Percentiles rank a stretch among this genome's conserved stretches.
phyloP scores from a whole-genome alignment of 2,113 vertebrate species.

The Syngnathus floridae region DNA sequence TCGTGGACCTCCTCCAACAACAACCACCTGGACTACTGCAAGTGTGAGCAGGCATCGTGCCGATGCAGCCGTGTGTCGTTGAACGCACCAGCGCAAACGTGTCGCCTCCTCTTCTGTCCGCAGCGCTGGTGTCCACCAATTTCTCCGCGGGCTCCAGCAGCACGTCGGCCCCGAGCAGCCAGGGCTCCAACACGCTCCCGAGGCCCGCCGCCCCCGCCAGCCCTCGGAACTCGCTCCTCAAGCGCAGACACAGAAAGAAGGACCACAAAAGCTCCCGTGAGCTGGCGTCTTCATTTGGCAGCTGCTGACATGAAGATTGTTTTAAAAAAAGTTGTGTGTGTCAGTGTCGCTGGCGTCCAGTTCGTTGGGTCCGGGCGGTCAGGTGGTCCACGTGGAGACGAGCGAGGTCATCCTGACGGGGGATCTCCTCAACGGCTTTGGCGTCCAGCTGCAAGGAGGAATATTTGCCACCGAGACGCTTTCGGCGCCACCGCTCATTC shows the following conservation, averaged over 20 bases:
- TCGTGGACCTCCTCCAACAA: slow-evolving; percentile 62
- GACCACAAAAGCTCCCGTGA: slow-evolving; percentile 91
- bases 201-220: slow-evolving; percentile 84
- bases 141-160: slow-evolving; percentile 86
- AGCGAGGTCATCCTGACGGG: slow-evolving; percentile 87
- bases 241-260: slow-evolving; percentile 85
- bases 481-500: slow-evolving; percentile 87
- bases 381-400: slow-evolving; percentile 90
- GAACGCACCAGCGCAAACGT: too few relatives aligned
- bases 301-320: too few relatives aligned
- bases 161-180: slow-evolving; percentile 77
- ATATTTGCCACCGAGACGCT: slow-evolving; percentile 95
- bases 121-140: slow-evolving; percentile 86
- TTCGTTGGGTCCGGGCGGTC: slow-evolving; percentile 89
- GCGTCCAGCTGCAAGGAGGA: slow-evolving; percentile 94
- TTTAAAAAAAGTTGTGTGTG: not conserved
- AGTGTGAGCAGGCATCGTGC: slow-evolving; percentile 39
- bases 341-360: slow-evolving; percentile 89
- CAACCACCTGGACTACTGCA: slow-evolving; percentile 65
- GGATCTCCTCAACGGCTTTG: slow-evolving; percentile 91
- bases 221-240: slow-evolving; percentile 84
- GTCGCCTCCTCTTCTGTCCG: not conserved
- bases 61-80: too few relatives aligned
- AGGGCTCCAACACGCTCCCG: slow-evolving; percentile 85
- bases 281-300: slow-evolving; percentile 14